Percentiles rank a stretch among this genome's conserved stretches.
These are phyloP conservation scores for Drosophila lowei DNA, from an alignment of 1,140 invertebrate species.

Conservation along the genomic window DNA sequence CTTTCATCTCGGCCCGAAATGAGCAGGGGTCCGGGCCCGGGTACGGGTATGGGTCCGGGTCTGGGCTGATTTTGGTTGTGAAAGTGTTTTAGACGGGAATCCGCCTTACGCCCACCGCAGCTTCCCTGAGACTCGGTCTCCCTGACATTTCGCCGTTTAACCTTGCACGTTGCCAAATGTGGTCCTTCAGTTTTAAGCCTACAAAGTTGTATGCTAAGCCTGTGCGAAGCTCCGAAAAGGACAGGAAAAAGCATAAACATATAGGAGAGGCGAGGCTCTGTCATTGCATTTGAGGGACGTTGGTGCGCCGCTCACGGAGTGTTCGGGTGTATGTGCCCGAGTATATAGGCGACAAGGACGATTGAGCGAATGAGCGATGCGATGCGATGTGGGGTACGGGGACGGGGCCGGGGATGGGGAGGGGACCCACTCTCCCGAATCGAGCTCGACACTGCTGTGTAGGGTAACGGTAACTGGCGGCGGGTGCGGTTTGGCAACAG, in stretches of 20 bases:
- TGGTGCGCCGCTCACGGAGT: conserved; percentile 51
- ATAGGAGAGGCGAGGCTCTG: conserved; percentile 63
- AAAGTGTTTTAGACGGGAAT: conserved; percentile 27
- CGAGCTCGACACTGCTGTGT: conserved; percentile 30
- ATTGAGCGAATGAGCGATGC: conserved; percentile 39
- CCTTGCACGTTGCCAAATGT: conserved; percentile 77
- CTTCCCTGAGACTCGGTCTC: conserved; percentile 45
- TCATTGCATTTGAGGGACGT: conserved; percentile 75
- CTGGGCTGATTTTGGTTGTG: conserved; percentile 2
- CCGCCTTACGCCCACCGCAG: conserved; percentile 30
- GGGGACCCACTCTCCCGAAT: conserved; percentile 13
- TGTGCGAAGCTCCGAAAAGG: conserved; percentile 30
- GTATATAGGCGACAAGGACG: conserved; percentile 63
- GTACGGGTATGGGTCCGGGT: not conserved
- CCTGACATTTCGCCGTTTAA: conserved; percentile 72
- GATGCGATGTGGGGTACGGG: too few species aligned
- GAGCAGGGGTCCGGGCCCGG: conserved; percentile 21
- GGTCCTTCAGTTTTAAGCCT: conserved; percentile 78
- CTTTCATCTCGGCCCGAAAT: conserved; percentile 25
- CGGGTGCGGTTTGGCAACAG: conserved; percentile 74
- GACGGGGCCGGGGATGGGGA: not conserved
- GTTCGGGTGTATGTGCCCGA: conserved; percentile 7
- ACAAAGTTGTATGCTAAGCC: conserved; percentile 72
- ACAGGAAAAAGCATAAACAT: conserved; percentile 35
- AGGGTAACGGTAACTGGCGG: conserved; percentile 29